These are phyloP conservation scores for Parapsyche elsis DNA, from an alignment of 1,140 invertebrate genomes.

Conservation along the genomic window DNA sequence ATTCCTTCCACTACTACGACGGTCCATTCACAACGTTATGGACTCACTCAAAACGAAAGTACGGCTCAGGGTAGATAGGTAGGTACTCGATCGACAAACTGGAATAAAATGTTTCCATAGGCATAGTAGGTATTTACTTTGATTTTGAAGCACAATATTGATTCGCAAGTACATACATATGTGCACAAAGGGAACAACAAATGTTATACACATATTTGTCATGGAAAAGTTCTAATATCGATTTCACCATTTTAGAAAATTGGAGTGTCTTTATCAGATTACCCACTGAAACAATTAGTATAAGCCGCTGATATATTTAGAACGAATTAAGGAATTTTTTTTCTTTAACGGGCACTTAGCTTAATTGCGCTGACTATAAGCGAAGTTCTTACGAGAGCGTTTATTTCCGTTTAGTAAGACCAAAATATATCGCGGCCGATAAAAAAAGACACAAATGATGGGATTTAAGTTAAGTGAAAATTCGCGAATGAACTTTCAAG, in stretches of 20 bases:
- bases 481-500: neutral
- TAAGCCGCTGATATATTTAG: neutral
- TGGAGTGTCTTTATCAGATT: no score
- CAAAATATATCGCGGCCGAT: neutral
- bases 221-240: no score
- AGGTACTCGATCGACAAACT: neutral
- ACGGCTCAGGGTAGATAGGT: neutral
- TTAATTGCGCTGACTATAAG: slow-evolving; percentile 20
- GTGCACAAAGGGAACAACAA: no score
- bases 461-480: no score
- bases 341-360: slow-evolving; percentile 16
- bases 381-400: neutral
- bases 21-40: neutral
- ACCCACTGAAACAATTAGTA: no score
- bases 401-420: slow-evolving; percentile 2
- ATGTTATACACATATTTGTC: no score
- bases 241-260: no score
- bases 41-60: neutral
- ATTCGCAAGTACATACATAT: no score
- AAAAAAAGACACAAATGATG: no score
- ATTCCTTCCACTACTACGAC: neutral
- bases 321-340: neutral
- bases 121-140: no score
- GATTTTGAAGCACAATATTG: no score
- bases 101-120: neutral